Conservation (phyloP, 2,888 invertebrate genomes). For the Perizoma affinitatum region DNA sequence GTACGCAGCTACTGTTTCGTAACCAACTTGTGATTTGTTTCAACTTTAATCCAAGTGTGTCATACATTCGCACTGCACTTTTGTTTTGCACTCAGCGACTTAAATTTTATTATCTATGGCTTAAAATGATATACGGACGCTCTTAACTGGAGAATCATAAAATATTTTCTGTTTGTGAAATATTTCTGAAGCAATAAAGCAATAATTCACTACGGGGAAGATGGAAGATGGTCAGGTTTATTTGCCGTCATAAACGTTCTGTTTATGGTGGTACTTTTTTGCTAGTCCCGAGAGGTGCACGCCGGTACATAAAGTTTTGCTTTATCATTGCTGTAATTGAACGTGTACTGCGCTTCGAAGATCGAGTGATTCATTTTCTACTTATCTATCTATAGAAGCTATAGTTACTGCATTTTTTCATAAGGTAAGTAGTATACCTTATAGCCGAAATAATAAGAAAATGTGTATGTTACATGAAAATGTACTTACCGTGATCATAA, state of each 20-base stretch:
- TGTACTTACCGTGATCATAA: too few species aligned
- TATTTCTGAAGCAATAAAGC: conserved; percentile 84
- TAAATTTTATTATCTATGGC: conserved; percentile 84
- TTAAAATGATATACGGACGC: conserved; percentile 82
- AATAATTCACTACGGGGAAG: conserved; percentile 84
- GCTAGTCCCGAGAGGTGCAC: conserved; percentile 61
- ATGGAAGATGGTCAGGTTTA: conserved; percentile 81
- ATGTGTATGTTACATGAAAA: too few species aligned
- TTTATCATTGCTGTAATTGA: conserved; percentile 68
- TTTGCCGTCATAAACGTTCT: conserved; percentile 82
- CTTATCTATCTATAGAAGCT: conserved; percentile 11
- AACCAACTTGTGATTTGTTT: conserved; percentile 31
- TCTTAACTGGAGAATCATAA: conserved; percentile 84
- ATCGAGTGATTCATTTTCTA: conserved; percentile 28
- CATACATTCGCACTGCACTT: conserved; percentile 52
- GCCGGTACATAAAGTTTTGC: conserved; percentile 67
- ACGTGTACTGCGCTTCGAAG: conserved; percentile 50
- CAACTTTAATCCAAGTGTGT: conserved; percentile 40
- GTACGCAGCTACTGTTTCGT: conserved; percentile 29
- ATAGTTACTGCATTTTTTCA: background rate
- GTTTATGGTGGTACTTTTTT: conserved; percentile 82
- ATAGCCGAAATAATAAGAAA: too few species aligned
- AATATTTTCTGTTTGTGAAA: conserved; percentile 85
- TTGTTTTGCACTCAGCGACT: conserved; percentile 77
- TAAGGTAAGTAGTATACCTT: too few species aligned